Evolutionary conservation across 2,888 invertebrate genomes (phyloP).

Genomic region (Drosophila phalerata): DNA sequence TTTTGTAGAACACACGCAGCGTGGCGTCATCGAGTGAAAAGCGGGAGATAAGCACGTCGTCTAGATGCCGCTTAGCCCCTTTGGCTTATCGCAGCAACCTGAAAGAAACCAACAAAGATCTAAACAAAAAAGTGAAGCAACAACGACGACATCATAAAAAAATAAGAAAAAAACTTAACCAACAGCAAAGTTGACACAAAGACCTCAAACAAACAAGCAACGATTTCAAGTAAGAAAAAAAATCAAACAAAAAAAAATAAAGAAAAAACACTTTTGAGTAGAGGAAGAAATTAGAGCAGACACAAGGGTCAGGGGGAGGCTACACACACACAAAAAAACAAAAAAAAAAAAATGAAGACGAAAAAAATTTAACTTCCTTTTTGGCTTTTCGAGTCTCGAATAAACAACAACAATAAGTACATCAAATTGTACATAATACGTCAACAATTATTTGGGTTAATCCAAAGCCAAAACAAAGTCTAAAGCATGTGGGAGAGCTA

Average conservation of each 20-base stretch:
- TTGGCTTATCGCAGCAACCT: constrained; percentile 65
- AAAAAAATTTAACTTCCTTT: constrained; percentile 73
- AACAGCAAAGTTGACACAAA: constrained; percentile 71
- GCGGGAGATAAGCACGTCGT: constrained; percentile 59
- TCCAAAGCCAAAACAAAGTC: constrained; percentile 29
- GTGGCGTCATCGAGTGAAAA: constrained; percentile 51
- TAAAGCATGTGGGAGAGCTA: constrained; percentile 13
- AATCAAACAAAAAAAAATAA: constrained; percentile 25
- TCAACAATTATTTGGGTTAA: constrained; percentile 69
- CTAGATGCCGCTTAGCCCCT: constrained; percentile 49
- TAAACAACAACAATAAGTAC: constrained; percentile 29
- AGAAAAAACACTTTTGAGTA: constrained; percentile 46
- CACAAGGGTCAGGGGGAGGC: constrained; percentile 28
- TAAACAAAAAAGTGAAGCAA: constrained; percentile 60
- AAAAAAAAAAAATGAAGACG: constrained; percentile 35
- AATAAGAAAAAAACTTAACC: constrained; percentile 26
- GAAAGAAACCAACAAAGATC: constrained; percentile 43
- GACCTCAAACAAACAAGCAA: constrained; percentile 76
- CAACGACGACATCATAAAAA: constrained; percentile 34
- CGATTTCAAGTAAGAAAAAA: constrained; percentile 59
- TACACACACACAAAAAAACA: constrained; percentile 27
- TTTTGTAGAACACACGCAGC: constrained; percentile 50
- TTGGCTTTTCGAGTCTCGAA: constrained; percentile 27
- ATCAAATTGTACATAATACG: constrained; percentile 24
- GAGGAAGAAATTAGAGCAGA: constrained; percentile 32